Conservation (phyloP, 1,140 invertebrate genomes). For the Samia ricini region DNA sequence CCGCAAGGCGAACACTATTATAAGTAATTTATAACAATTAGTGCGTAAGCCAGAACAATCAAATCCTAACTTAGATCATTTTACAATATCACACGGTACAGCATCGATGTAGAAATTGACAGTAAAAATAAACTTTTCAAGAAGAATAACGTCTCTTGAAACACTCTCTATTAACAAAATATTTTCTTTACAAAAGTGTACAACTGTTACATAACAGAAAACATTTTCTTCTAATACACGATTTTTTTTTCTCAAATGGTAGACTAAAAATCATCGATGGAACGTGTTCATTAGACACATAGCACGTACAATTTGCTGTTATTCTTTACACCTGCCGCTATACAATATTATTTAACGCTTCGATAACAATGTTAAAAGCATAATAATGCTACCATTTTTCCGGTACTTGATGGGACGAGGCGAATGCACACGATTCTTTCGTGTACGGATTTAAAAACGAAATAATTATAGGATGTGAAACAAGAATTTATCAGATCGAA, state of each 20-base stretch:
- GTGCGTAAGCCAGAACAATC: too few relatives aligned
- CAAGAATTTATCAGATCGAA: background rate
- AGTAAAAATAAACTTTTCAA: too few relatives aligned
- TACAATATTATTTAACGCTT: background rate
- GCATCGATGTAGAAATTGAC: too few relatives aligned
- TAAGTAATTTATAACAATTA: too few relatives aligned
- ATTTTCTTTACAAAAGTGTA: background rate
- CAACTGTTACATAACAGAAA: background rate
- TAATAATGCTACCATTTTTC: slow-evolving; percentile 1
- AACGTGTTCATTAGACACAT: background rate
- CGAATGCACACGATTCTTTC: background rate
- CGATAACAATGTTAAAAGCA: slow-evolving; percentile 1
- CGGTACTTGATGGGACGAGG: background rate
- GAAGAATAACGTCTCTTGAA: too few relatives aligned
- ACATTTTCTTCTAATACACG: background rate
- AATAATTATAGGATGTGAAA: background rate
- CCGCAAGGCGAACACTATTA: too few relatives aligned
- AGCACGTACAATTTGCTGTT: background rate
- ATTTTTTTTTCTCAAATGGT: background rate
- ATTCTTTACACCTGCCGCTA: background rate
- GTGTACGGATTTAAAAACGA: background rate
- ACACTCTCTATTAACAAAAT: too few relatives aligned
- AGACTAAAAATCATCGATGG: background rate
- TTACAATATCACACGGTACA: too few relatives aligned
- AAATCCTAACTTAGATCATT: too few relatives aligned